A percentile compares a stretch with the other conserved stretches of the same genome.
phyloP scores from a whole-genome alignment of 1,140 invertebrate genomes.

The Oscheius sp. region DNA sequence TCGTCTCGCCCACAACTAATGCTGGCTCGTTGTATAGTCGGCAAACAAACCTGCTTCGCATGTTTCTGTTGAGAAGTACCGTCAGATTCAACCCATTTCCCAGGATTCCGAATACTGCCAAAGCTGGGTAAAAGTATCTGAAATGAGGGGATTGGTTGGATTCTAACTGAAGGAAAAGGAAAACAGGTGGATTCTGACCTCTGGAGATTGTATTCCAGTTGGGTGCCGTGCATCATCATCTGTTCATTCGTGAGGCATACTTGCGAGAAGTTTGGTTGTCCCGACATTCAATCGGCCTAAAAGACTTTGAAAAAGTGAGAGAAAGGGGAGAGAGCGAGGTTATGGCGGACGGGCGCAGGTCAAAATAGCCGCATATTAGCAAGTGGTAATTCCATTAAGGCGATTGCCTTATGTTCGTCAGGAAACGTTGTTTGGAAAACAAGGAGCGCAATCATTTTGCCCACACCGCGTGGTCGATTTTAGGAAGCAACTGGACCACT shows the following conservation, averaged over 20 bases:
- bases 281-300: constrained; percentile 1
- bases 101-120: constrained; percentile 56
- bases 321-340: too few species aligned
- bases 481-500: too few species aligned
- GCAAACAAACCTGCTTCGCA: constrained; percentile 50
- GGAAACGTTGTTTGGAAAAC: not conserved
- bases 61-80: constrained; percentile 52
- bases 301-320: too few species aligned
- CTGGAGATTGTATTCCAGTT: constrained; percentile 54
- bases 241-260: constrained; percentile 37
- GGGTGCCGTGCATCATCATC: constrained; percentile 42
- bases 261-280: constrained; percentile 27
- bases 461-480: not conserved
- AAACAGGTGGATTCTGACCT: constrained; percentile 21
- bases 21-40: too few species aligned
- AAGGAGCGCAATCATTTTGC: not conserved
- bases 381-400: constrained; percentile 2
- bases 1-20: too few species aligned
- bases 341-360: too few species aligned
- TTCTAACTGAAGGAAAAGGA: not conserved
- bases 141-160: not conserved
- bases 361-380: not conserved
- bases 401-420: not conserved
- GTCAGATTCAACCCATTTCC: constrained; percentile 56
- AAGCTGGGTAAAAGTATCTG: constrained; percentile 54